phyloP scores from a whole-genome alignment of 2,888 invertebrate genomes.

The Sphecodes monilicornis region DNA sequence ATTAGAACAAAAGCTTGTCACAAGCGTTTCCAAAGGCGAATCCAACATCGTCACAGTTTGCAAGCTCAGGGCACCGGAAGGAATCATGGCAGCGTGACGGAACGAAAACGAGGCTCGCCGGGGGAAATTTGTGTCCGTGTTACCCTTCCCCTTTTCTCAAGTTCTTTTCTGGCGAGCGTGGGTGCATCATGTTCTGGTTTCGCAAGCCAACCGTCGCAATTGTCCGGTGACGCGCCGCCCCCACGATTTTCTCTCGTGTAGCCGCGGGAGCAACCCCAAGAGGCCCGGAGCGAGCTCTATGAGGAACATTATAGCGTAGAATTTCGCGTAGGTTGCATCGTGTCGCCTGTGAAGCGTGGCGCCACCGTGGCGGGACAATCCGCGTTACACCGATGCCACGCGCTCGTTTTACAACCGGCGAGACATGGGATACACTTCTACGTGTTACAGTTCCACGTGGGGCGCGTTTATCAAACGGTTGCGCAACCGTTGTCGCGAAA shows the following conservation, averaged over 20 bases:
- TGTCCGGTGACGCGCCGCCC: constrained; percentile 66
- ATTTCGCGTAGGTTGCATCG: constrained; percentile 76
- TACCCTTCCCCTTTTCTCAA: background rate
- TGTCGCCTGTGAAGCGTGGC: constrained; percentile 72
- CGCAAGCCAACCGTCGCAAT: constrained; percentile 63
- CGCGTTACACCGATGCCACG: constrained; percentile 68
- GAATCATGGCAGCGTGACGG: background rate
- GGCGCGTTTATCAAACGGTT: constrained; percentile 60
- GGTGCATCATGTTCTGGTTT: constrained; percentile 64
- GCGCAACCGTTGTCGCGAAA: constrained; percentile 61
- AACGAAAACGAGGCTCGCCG: constrained; percentile 29
- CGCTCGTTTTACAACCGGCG: constrained; percentile 59
- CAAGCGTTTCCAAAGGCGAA: background rate
- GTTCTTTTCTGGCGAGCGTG: constrained; percentile 55
- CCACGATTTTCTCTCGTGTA: constrained; percentile 67
- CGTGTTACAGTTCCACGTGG: constrained; percentile 61
- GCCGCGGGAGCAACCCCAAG: constrained; percentile 58
- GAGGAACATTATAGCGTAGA: constrained; percentile 67
- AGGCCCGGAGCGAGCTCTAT: constrained; percentile 29
- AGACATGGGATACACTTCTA: constrained; percentile 54
- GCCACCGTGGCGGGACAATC: constrained; percentile 78
- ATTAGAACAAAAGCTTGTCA: background rate
- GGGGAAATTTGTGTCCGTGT: constrained; percentile 40
- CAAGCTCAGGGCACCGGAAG: background rate
- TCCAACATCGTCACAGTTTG: background rate